Base-by-base conservation (phyloP, 30 jellyfish, hydroid and myxozoan genomes). In the Cassiopea xamachana region DNA sequence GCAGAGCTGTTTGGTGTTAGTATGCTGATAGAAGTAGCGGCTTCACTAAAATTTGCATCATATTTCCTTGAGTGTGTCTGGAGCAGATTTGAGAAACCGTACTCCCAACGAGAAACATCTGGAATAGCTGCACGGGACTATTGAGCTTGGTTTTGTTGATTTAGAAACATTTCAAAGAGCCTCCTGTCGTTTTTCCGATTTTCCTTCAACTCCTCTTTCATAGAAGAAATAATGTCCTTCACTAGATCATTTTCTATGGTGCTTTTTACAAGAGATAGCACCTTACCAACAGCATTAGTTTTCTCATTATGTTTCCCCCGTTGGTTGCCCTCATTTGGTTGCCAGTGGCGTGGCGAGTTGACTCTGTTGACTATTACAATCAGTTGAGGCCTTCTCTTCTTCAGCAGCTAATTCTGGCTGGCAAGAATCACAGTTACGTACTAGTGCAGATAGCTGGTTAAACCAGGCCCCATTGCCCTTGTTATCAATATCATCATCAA, bases 371-470 rank as follows among this genome's bases (percentile, higher is more conserved):
- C n/a, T n/a, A 47, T 75, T 75, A 45, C 45, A 16, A n/a, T 58
- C 87, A 78, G 5, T 50, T 78, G 50, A 78, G 74, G 45, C 13
- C 45, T 78, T 19, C n/a, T 78, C 64, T 55, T 55, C 64, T 10
- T 3, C 64, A 55, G 64, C 64, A 55, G 87, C 92, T 64, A 48
- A 70, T 45, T 67, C 92, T 69, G 92, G 88, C 47, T 84, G 92
- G 77, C 88, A 84, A 18, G 91, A 82, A 64, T 82, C 91, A 18
- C 88, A n/a, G 8, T 87, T 82, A 43, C 73, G 84, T 27, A 61
- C 69, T 8, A 84, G 87, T 69, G 88, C 13, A 71, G 1, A 84
- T 3, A 68, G 78, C 50, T 84, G 87, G 87, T 78, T 78, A 44
- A 78, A 43, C 75, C 87, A 78, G 77, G 75, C 13, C n/a, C 87